Base-by-base conservation (phyloP, 2,888 invertebrate species). In the Megaustenia siamemsis region DNA sequence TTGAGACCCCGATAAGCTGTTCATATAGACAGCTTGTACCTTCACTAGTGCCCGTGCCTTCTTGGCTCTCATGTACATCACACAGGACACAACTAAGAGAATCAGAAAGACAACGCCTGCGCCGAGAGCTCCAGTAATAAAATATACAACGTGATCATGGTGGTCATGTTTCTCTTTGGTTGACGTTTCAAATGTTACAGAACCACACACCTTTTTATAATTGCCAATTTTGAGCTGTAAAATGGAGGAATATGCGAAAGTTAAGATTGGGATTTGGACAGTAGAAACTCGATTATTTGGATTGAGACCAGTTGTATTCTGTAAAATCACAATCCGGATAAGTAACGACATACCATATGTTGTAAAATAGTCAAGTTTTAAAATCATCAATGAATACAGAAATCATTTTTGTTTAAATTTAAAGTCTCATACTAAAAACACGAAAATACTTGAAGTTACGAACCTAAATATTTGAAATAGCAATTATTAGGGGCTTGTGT, bases 161-260 rank as follows among this genome's bases (percentile, higher is more conserved):
- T 40, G 38, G 38, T 35, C 68, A 35, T 12, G 32, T 21, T 1
- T 24, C n/a, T n/a, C n/a, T n/a, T n/a, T n/a, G n/a, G n/a, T n/a
- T n/a, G n/a, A n/a, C n/a, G n/a, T n/a, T n/a, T n/a, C 63, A 18
- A 82, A 24, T 12, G 24, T 40, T 2, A 82, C 75, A 6, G 12
- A 32, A 1, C 66, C 82, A 38, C 60, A 28, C 1, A 49, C n/a
- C 35, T 75, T 18, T 15, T 76, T 5, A 24, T 35, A 75, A n/a
- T 75, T 82, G 45, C 82, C 82, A 4, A 82, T 76, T 66, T 63
- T 45, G 5, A 82, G 28, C 82, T 82, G 68, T 24, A 6, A 8
- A 68, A 49, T 21, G 43, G 12, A 38, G 5, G 24, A n/a, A 18
- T 56, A 5, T n/a, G n/a, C n/a, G n/a, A 56, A 56, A 45, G 12